These are phyloP conservation scores for Lasius platythorax DNA, from an alignment of 2,888 invertebrate genomes.

Conservation along the genomic window DNA sequence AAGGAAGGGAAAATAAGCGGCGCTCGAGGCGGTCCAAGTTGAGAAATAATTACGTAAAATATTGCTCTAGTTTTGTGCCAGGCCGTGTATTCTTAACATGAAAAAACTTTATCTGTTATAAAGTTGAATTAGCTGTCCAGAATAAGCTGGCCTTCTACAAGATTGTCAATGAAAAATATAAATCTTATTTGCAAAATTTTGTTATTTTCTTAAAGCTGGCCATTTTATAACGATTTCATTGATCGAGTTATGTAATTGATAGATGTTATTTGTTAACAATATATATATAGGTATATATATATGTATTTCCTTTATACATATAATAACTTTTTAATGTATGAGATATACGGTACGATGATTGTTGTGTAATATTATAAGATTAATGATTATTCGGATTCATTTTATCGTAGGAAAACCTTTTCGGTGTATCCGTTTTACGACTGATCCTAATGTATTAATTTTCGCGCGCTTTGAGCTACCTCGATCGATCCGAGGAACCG, in stretches of 20 bases:
- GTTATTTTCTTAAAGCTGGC: neutral
- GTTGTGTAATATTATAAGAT: neutral
- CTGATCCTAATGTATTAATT: slow-evolving; percentile 15
- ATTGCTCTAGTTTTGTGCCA: neutral
- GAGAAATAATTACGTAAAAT: slow-evolving; percentile 43
- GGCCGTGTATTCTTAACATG: neutral
- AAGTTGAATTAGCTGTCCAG: neutral
- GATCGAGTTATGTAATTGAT: neutral
- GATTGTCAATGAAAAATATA: neutral
- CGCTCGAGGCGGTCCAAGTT: slow-evolving; percentile 4
- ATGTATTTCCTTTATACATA: neutral
- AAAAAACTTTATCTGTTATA: neutral
- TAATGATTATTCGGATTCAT: slow-evolving; percentile 11
- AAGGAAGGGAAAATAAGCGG: slow-evolving; percentile 13
- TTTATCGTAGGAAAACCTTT: neutral
- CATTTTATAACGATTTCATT: neutral
- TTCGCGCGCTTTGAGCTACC: neutral
- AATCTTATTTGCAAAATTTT: neutral
- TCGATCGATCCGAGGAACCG: neutral
- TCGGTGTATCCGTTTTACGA: neutral
- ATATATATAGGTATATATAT: neutral
- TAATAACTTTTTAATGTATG: too few relatives aligned
- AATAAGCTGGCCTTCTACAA: neutral
- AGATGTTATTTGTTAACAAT: neutral
- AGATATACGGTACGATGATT: neutral